These are phyloP conservation scores for Passerina amoena DNA, from an alignment of 2,113 vertebrate species.

Conservation along the genomic window DNA sequence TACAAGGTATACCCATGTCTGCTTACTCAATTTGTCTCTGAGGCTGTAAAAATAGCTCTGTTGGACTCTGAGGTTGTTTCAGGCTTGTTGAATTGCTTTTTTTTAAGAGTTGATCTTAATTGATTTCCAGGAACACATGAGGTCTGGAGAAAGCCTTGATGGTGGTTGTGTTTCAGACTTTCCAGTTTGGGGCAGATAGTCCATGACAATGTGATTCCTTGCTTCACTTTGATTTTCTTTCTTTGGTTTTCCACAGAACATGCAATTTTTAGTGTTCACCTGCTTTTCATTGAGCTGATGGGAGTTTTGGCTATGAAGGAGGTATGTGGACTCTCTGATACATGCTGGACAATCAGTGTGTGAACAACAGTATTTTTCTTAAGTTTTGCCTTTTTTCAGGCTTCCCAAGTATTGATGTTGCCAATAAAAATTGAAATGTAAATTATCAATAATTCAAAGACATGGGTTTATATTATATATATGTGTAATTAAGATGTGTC, in stretches of 20 bases:
- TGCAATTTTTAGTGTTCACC: neutral
- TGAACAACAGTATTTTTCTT: neutral
- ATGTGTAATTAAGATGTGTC: neutral
- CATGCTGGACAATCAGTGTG: fast-evolving
- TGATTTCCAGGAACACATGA: fast-evolving
- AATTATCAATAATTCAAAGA: neutral
- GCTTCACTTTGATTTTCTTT: neutral
- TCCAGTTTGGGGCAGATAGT: neutral
- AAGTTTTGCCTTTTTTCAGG: neutral
- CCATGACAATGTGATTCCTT: neutral
- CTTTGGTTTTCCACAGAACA: neutral
- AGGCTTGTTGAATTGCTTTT: neutral
- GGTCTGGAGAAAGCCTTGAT: neutral
- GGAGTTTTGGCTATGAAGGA: neutral
- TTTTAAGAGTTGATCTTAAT: neutral
- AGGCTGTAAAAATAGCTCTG: neutral
- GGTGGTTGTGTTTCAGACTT: neutral
- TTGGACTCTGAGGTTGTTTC: neutral
- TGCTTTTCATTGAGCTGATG: neutral
- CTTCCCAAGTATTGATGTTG: fast-evolving
- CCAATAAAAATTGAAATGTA: neutral
- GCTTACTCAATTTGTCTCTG: neutral
- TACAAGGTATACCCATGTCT: neutral
- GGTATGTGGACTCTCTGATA: fast-evolving
- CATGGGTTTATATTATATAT: neutral